These are phyloP conservation scores for Aphelinus atriplicis DNA, from an alignment of 1,140 invertebrate genomes.

Conservation along the genomic window DNA sequence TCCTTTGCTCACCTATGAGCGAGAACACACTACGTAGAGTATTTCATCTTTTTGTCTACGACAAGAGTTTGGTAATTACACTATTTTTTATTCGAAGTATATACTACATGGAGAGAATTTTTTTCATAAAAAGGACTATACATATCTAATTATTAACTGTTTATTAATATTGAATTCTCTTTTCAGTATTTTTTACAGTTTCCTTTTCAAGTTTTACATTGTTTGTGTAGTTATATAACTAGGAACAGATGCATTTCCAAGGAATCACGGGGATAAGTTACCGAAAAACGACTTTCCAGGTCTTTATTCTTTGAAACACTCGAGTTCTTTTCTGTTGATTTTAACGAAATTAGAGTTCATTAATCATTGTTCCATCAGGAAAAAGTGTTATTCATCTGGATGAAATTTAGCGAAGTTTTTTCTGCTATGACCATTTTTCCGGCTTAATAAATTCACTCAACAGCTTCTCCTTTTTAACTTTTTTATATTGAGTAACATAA, in stretches of 20 bases:
- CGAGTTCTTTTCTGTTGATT: no score
- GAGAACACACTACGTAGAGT: constrained; percentile 39
- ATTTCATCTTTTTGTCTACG: constrained; percentile 36
- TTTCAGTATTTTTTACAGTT: constrained; percentile 19
- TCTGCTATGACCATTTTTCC: no score
- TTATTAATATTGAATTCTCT: no score
- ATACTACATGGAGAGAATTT: no score
- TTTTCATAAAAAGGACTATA: no score
- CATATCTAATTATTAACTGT: no score
- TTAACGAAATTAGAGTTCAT: no score
- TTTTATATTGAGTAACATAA: background rate
- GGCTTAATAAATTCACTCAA: no score
- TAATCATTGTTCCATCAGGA: no score
- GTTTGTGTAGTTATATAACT: constrained; percentile 21
- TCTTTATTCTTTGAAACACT: background rate
- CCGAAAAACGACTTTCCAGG: constrained; percentile 31
- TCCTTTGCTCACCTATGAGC: constrained; percentile 54
- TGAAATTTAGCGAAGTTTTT: no score
- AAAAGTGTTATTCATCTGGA: no score
- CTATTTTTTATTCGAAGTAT: background rate
- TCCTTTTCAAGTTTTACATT: constrained; percentile 19
- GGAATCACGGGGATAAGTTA: constrained; percentile 35
- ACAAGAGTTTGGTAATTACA: constrained; percentile 34
- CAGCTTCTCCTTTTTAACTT: background rate
- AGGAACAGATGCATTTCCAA: constrained; percentile 31